These are phyloP conservation scores for Drosophila siamana DNA, from an alignment of 2,888 invertebrate genomes.

Conservation along the genomic window DNA sequence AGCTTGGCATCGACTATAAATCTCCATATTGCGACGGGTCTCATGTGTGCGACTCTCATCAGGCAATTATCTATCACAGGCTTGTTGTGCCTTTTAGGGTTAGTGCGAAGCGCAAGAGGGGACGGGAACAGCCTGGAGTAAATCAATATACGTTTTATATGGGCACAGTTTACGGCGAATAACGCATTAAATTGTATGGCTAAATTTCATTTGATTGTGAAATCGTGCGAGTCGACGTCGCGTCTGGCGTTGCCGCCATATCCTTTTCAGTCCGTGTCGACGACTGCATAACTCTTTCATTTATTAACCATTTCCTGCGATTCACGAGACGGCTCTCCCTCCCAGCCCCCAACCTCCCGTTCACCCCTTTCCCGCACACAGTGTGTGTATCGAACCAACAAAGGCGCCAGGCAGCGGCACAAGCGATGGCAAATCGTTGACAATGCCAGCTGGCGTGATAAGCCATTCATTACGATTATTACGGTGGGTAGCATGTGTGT, in stretches of 20 bases:
- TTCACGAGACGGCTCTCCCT: slow-evolving; percentile 14
- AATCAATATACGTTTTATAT: slow-evolving; percentile 70
- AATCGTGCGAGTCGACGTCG: slow-evolving; percentile 27
- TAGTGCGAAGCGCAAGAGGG: not conserved
- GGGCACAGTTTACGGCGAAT: slow-evolving; percentile 66
- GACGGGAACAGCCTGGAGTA: slow-evolving; percentile 36
- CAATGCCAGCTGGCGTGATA: slow-evolving; percentile 82
- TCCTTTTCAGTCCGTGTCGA: slow-evolving; percentile 30
- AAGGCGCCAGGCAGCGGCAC: slow-evolving; percentile 55
- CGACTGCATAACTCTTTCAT: slow-evolving; percentile 74
- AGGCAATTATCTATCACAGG: slow-evolving; percentile 68
- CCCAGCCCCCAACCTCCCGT: no score
- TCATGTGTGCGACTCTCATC: slow-evolving; percentile 48
- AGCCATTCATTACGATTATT: slow-evolving; percentile 82
- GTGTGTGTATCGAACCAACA: slow-evolving; percentile 72
- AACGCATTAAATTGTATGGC: slow-evolving; percentile 79
- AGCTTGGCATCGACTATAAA: slow-evolving; percentile 60
- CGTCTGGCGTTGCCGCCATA: slow-evolving; percentile 38
- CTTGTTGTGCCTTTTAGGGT: slow-evolving; percentile 15
- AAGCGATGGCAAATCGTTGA: slow-evolving; percentile 70
- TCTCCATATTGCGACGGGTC: slow-evolving; percentile 64
- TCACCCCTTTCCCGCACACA: not conserved
- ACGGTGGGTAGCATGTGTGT: slow-evolving; percentile 44
- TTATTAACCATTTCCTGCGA: slow-evolving; percentile 75
- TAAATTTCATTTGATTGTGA: slow-evolving; percentile 77